These are phyloP conservation scores for Anser cygnoides DNA, from an alignment of 2,113 vertebrate species.

Conservation along the genomic window DNA sequence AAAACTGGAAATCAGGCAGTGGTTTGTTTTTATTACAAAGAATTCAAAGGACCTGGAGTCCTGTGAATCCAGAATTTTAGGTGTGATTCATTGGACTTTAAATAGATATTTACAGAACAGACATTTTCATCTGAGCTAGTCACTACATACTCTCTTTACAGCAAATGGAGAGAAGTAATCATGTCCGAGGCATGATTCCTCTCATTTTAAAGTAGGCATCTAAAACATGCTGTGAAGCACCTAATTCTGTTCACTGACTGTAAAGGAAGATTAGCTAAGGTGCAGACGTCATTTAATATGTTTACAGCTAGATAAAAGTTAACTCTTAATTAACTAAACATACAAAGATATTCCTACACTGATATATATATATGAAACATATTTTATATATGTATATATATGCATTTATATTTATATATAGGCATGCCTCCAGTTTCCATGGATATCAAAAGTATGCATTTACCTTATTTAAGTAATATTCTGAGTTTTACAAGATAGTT, in stretches of 20 bases:
- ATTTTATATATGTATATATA: too few relatives aligned
- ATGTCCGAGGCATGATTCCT: background rate
- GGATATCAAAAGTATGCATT: background rate
- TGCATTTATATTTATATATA: background rate
- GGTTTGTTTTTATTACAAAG: background rate
- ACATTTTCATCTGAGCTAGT: slow-evolving; percentile 1
- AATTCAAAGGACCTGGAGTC: background rate
- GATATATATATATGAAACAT: background rate
- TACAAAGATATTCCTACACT: background rate
- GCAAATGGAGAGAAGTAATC: background rate
- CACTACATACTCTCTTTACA: background rate
- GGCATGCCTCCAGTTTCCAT: background rate
- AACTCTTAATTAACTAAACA: background rate
- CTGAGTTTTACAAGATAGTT: background rate
- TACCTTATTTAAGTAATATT: background rate
- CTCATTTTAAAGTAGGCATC: background rate
- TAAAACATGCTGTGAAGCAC: background rate
- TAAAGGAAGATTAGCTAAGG: background rate
- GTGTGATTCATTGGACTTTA: slow-evolving; percentile 11
- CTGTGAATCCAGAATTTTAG: background rate
- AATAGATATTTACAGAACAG: background rate
- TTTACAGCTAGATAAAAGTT: background rate
- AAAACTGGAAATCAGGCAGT: background rate
- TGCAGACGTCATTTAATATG: background rate
- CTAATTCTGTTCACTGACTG: background rate